Conservation (phyloP, 2,113 vertebrate species). For the Anguilla rostrata region DNA sequence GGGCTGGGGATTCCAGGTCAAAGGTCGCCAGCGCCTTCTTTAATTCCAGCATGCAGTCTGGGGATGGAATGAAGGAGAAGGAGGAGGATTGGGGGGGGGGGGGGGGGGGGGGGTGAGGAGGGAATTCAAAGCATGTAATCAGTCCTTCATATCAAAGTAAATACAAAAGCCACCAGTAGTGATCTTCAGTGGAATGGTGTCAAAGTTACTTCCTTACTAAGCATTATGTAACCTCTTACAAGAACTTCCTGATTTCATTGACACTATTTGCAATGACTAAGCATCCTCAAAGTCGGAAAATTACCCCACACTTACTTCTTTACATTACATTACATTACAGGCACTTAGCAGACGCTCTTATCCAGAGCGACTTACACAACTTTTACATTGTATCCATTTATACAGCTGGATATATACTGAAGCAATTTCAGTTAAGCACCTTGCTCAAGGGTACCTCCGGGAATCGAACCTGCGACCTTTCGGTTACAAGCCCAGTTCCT, state of each 20-base stretch:
- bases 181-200: background rate
- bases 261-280: background rate
- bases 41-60: constrained; percentile 48
- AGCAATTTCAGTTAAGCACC: too few relatives aligned
- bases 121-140: background rate
- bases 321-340: too few relatives aligned
- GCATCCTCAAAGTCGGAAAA: background rate
- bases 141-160: background rate
- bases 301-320: background rate
- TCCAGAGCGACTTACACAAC: too few relatives aligned
- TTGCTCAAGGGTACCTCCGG: too few relatives aligned
- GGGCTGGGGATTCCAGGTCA: constrained; percentile 18
- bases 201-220: background rate
- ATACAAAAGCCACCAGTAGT: background rate
- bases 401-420: too few relatives aligned
- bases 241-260: background rate
- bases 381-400: too few relatives aligned
- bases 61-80: background rate
- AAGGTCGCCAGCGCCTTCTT: constrained; percentile 32
- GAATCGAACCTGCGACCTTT: too few relatives aligned
- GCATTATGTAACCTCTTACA: background rate
- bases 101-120: background rate
- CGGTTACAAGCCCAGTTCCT: too few relatives aligned
- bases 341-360: too few relatives aligned
- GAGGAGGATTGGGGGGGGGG: too few relatives aligned